These are phyloP conservation scores for Brachypalpus laphriformis DNA, from an alignment of 2,888 invertebrate species.

Conservation along the genomic window DNA sequence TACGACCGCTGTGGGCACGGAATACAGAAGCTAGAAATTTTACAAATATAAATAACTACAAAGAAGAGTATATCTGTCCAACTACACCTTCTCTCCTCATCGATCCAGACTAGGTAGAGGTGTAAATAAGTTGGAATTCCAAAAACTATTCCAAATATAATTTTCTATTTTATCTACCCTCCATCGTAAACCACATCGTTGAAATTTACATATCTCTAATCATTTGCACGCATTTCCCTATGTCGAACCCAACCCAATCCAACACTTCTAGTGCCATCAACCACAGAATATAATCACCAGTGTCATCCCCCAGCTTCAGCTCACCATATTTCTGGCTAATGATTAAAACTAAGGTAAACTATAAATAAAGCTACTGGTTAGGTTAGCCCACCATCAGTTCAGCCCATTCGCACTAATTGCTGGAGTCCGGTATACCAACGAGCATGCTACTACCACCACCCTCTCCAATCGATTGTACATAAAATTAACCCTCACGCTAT, in stretches of 20 bases:
- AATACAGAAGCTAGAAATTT: too few species aligned
- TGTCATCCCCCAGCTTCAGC: neutral
- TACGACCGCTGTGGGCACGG: too few species aligned
- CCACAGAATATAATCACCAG: slow-evolving; percentile 19
- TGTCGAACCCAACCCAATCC: neutral
- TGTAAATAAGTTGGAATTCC: neutral
- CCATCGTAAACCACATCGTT: neutral
- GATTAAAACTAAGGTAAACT: slow-evolving; percentile 59
- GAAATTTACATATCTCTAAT: neutral
- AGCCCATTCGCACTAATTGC: slow-evolving; percentile 56
- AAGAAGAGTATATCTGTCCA: too few species aligned
- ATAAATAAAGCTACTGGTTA: slow-evolving; percentile 51
- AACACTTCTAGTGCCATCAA: neutral
- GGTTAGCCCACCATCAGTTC: slow-evolving; percentile 32
- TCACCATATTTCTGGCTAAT: neutral
- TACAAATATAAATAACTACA: too few species aligned
- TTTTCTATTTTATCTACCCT: neutral
- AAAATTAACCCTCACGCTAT: slow-evolving; percentile 37
- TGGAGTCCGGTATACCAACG: slow-evolving; percentile 15
- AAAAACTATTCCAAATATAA: neutral
- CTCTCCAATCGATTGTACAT: slow-evolving; percentile 36
- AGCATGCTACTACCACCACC: neutral
- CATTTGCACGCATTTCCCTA: neutral
- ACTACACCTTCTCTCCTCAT: too few species aligned
- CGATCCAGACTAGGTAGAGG: too few species aligned